Conservation (phyloP, 2,888 invertebrate genomes). For the Melolontha melolontha region DNA sequence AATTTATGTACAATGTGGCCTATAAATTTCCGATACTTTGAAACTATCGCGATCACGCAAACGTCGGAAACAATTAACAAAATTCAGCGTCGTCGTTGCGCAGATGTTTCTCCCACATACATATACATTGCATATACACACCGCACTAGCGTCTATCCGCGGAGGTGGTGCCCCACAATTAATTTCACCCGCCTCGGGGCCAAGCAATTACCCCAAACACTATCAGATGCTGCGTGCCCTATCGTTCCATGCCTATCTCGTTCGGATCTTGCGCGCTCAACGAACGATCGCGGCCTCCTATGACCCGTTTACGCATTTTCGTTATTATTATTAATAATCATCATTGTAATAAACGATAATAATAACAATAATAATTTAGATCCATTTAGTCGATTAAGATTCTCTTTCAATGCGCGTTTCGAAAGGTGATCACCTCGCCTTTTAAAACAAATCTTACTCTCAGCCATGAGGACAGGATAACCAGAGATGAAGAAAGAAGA, state of each 20-base stretch:
- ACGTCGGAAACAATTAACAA: too few relatives aligned
- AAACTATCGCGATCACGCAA: too few relatives aligned
- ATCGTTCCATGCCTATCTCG: slow-evolving; percentile 38
- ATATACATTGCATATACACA: too few relatives aligned
- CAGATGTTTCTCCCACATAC: too few relatives aligned
- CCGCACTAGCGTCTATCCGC: not conserved
- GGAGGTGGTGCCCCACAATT: slow-evolving; percentile 50
- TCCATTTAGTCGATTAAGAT: slow-evolving; percentile 13
- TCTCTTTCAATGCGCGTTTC: not conserved
- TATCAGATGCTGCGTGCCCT: slow-evolving; percentile 50
- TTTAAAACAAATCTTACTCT: too few relatives aligned
- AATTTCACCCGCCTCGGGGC: slow-evolving; percentile 52
- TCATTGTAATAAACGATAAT: slow-evolving; percentile 16
- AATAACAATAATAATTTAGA: slow-evolving; percentile 36
- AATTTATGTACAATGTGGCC: too few relatives aligned
- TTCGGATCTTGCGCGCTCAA: slow-evolving; percentile 18
- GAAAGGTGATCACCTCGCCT: too few relatives aligned
- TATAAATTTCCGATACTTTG: too few relatives aligned
- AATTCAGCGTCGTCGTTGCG: too few relatives aligned
- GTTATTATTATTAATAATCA: slow-evolving; percentile 35
- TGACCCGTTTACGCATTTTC: slow-evolving; percentile 42
- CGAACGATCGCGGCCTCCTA: slow-evolving; percentile 18
- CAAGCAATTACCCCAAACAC: slow-evolving; percentile 48
- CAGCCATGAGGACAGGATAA: too few relatives aligned
- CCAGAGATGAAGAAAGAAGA: too few relatives aligned